Conservation (phyloP, 1,140 invertebrate species). For the Papilio polyxenes region DNA sequence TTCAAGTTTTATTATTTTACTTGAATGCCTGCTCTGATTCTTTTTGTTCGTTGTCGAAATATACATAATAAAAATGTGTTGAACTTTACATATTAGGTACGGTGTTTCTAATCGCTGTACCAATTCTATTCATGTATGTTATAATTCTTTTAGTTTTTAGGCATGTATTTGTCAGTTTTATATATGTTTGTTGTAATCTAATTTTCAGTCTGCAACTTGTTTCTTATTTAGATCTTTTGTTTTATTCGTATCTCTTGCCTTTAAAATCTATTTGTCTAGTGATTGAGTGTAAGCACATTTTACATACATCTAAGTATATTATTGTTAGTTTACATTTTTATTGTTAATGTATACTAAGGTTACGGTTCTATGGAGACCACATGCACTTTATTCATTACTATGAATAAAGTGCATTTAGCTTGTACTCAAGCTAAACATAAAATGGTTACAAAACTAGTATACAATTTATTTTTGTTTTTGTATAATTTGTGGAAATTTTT, state of each 20-base stretch:
- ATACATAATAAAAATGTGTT: too few species aligned
- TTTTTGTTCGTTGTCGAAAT: background rate
- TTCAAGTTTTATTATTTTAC: background rate
- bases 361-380: too few species aligned
- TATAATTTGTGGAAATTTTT: too few species aligned
- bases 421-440: too few species aligned
- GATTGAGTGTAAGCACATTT: background rate
- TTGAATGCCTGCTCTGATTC: background rate
- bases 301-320: background rate
- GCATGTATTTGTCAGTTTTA: constrained; percentile 3
- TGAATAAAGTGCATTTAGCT: too few species aligned
- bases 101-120: background rate
- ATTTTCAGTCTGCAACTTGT: too few species aligned
- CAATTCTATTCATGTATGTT: background rate
- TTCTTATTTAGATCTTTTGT: background rate
- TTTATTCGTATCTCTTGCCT: background rate
- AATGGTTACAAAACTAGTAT: too few species aligned
- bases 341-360: too few species aligned
- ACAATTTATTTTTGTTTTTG: too few species aligned
- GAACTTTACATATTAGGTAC: too few species aligned
- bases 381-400: too few species aligned
- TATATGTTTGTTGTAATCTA: background rate
- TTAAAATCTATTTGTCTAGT: background rate
- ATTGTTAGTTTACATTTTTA: too few species aligned
- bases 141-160: background rate